Percentiles rank a stretch among this genome's conserved stretches.
Evolutionary conservation across 1,140 invertebrate genomes (phyloP).

Genomic region (Rhagoletis pomonella): DNA sequence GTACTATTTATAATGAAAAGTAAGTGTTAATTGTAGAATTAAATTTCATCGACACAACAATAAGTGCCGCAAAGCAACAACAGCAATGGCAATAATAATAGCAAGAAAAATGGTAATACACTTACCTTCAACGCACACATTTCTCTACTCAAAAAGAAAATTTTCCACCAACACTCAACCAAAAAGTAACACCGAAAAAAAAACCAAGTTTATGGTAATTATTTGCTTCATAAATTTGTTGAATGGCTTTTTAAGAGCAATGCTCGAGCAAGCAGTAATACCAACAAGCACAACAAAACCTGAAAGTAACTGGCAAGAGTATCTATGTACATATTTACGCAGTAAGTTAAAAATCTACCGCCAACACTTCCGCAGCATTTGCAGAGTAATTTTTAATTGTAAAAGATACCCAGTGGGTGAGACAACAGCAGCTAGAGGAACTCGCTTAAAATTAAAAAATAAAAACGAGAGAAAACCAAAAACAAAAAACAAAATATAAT

Average conservation of each 20-base stretch:
- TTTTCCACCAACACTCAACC: constrained; percentile 16
- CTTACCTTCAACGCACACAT: neutral
- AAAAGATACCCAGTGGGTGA: constrained; percentile 6
- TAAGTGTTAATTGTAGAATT: constrained; percentile 35
- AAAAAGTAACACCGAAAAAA: constrained; percentile 37
- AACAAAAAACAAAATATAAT: neutral
- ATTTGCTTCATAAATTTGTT: constrained; percentile 46
- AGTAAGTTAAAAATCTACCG: neutral
- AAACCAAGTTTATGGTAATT: neutral
- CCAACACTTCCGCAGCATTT: neutral
- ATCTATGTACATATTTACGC: neutral
- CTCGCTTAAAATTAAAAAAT: neutral
- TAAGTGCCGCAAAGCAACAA: neutral
- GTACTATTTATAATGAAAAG: neutral
- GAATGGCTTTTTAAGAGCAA: constrained; percentile 39
- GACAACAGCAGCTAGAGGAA: neutral
- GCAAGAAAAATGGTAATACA: constrained; percentile 10
- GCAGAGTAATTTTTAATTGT: constrained; percentile 25
- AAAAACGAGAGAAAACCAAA: neutral
- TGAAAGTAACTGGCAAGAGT: neutral
- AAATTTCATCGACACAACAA: constrained; percentile 20
- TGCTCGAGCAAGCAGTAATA: neutral
- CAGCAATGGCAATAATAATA: neutral
- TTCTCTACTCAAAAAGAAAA: neutral
- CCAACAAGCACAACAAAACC: neutral